These are phyloP conservation scores for Corythornis vintsioides DNA, from an alignment of 2,113 vertebrate species.

Conservation along the genomic window DNA sequence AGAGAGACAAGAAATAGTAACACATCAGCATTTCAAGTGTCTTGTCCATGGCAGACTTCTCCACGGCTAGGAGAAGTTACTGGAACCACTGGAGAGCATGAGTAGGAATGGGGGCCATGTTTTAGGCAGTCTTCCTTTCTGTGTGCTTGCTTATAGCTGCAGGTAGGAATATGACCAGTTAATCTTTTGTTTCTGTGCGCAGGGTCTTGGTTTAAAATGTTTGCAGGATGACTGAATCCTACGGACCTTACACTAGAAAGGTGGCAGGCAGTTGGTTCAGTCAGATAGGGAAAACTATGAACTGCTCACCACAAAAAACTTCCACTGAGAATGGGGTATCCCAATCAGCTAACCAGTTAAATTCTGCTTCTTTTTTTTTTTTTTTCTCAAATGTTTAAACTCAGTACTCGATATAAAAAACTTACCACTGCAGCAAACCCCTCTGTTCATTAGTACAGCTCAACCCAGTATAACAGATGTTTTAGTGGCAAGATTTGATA, in stretches of 20 bases:
- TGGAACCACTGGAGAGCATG: not conserved
- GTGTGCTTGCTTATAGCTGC: not conserved
- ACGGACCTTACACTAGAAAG: not conserved
- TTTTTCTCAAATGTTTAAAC: not conserved
- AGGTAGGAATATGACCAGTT: not conserved
- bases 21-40: not conserved
- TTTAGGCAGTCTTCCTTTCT: not conserved
- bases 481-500: not conserved
- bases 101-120: not conserved
- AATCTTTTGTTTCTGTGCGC: fast-evolving
- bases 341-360: not conserved
- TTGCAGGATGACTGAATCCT: not conserved
- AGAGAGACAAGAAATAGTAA: not conserved
- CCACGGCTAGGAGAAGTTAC: not conserved
- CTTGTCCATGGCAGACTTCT: not conserved
- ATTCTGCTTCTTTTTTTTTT: not conserved
- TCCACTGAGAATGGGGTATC: not conserved
- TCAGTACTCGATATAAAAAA: not conserved
- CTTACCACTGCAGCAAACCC: not conserved
- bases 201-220: not conserved
- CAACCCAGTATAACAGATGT: not conserved
- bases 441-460: not conserved
- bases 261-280: not conserved
- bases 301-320: not conserved
- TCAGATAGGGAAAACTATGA: not conserved